Evolutionary conservation across 2,113 vertebrate species (phyloP), one percentile per base, ranked within the genome.

Genomic region (Malurus alboscapulatus): DNA sequence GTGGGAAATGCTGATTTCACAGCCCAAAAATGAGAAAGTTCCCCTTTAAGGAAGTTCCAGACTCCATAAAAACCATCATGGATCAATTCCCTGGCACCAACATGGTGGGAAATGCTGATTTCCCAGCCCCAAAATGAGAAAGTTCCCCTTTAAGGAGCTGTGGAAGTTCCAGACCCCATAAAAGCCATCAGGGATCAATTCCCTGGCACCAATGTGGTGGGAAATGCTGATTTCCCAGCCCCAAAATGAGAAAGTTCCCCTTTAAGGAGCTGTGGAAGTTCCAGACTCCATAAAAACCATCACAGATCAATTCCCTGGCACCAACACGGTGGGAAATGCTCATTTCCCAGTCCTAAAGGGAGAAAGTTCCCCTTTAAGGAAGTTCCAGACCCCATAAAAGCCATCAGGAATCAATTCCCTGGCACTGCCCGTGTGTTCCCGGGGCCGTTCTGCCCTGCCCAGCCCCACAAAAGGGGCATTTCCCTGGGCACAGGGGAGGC

Each of bases 271-370:
- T 62, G 10, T 9, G 10, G 9, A 77, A 58, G 29, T 63, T 45
- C 8, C 0, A 71, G 27, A 47, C 16, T 1, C 36, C 7, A n/a
- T 2, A 10, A 20, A 32, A 34, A 2, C 22, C 58, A 22, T 2
- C 14, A 3, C 0, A 6, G 38, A 44, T 16, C 9, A 0, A 20
- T 30, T 12, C 32, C 88, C 65, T 38, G 38, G 38, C 38, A 38
- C 38, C 38, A 38, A 38, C 38, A 38, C 10, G 38, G 38, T 38
- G 38, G 38, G 38, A 38, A 38, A 38, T 38, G 38, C 38, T 38
- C 9, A 38, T 38, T 38, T 38, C 38, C 38, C 38, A 38, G 38
- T 10, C 9, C 38, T 10, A 38, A 38, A 38, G 10, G 9, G 38
- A 38, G 38, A 38, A 38, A 38, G 38, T 38, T 38, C 38, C 38